These are phyloP conservation scores for Chymomyza amoena DNA, from an alignment of 2,888 invertebrate genomes.

Conservation along the genomic window DNA sequence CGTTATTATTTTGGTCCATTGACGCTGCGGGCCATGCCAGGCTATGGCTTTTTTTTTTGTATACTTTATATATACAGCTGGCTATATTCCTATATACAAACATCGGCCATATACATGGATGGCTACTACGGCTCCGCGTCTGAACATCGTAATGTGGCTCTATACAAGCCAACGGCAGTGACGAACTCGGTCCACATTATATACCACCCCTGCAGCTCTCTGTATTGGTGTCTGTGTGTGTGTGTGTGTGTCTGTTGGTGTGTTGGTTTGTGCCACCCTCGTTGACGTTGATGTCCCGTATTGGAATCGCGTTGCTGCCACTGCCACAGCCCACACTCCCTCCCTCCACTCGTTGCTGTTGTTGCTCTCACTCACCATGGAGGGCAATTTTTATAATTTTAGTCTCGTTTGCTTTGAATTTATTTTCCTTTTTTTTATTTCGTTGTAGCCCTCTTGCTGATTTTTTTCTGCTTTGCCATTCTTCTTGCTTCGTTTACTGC, in stretches of 20 bases:
- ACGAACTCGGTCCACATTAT: slow-evolving; percentile 50
- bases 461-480: slow-evolving; percentile 17
- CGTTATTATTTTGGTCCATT: slow-evolving; percentile 77
- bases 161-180: slow-evolving; percentile 46
- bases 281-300: slow-evolving; percentile 73
- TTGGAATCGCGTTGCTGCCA: slow-evolving; percentile 68
- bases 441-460: slow-evolving; percentile 27
- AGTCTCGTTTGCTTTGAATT: slow-evolving; percentile 75
- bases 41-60: not conserved
- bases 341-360: no score
- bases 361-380: slow-evolving; percentile 46
- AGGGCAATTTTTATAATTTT: slow-evolving; percentile 76
- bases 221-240: not conserved
- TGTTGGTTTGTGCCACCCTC: slow-evolving; percentile 48
- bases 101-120: slow-evolving; percentile 13
- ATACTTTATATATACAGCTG: slow-evolving; percentile 7
- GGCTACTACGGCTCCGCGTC: slow-evolving; percentile 7
- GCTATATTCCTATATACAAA: slow-evolving; percentile 16
- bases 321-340: slow-evolving; percentile 32
- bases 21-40: slow-evolving; percentile 72
- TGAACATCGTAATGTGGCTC: slow-evolving; percentile 55
- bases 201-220: slow-evolving; percentile 45
- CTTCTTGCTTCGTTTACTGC: slow-evolving; percentile 22
- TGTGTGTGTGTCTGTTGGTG: not conserved
- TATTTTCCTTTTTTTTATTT: slow-evolving; percentile 55